Evolutionary conservation across 92 coral and sea anemone species (phyloP).

Genomic region (Zoanthus sociatus): DNA sequence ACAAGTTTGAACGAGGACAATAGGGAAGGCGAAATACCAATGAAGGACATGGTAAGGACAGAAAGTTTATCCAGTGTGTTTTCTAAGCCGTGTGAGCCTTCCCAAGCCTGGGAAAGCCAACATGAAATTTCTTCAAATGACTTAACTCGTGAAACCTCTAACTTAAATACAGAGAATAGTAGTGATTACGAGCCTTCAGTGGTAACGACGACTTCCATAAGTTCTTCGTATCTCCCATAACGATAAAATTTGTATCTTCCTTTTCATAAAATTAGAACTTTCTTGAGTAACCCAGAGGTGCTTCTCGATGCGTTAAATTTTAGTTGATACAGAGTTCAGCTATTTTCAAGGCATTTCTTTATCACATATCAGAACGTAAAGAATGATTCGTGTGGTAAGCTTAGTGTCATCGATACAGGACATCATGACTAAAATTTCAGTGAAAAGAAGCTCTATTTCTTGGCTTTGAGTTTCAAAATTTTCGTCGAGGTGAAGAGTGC

Average conservation of each 20-base stretch:
- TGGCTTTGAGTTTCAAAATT: background rate
- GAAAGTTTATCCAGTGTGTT: background rate
- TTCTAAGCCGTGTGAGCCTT: background rate
- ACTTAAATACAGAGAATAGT: background rate
- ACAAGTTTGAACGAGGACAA: background rate
- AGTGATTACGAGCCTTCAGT: background rate
- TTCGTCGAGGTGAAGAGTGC: background rate
- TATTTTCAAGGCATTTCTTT: no score
- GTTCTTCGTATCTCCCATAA: background rate
- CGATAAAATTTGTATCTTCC: background rate
- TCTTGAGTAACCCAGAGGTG: no score
- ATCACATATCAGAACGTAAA: no score
- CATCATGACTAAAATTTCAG: no score
- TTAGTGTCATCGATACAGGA: no score
- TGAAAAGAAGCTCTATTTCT: background rate
- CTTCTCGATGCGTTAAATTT: no score
- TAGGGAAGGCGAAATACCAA: background rate
- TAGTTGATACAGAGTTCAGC: no score
- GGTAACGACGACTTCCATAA: background rate
- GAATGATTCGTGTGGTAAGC: no score
- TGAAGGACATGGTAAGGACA: background rate
- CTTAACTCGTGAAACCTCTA: background rate
- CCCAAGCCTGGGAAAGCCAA: background rate
- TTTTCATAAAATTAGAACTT: no score
- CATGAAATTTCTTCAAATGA: background rate